Base-by-base conservation (phyloP, 2,888 invertebrate species). In the Hedychridium roseum region DNA sequence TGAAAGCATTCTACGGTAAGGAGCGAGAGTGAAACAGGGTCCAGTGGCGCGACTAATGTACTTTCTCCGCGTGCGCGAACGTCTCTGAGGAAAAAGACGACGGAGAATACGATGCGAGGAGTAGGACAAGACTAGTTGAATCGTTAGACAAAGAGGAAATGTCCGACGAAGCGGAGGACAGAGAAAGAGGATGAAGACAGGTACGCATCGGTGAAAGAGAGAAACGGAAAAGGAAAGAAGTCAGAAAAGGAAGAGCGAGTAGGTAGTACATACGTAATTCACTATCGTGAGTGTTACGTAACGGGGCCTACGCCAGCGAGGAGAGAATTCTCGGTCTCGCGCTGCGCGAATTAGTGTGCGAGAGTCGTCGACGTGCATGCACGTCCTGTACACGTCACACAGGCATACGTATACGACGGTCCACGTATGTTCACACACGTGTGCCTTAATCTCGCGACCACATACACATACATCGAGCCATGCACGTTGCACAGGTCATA, bases 1-100 rank as follows among this genome's bases (percentile, higher is more conserved):
- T 60, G 68, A 71, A 68, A 69, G 70, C 66, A 60, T 53, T 49
- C 52, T 47, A 38, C 38, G 43, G 37, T 36, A 16, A 50, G 38
- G 39, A 61, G 70, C 53, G 68, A 64, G 67, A 68, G 69, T 68
- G 61, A 66, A 65, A 38, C 54, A 54, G 47, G 63, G 64, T 63
- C 62, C 66, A 65, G 60, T 52, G 51, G 43, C 42, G 42, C 43
- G 46, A 47, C 44, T 54, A 38, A 44, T 36, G 46, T 61, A 71
- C 71, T 71, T 72, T 68, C 69, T 66, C 67, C 64, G 41, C 23
- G 49, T 34, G 31, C 16, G 36, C 23, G 45, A 43, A 40, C n/a
- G 12, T n/a, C 5, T 9, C 7, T 12, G 28, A n/a, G 9, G 20
- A 17, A 17, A 9, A 34, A 21, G 3, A 15, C n/a, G 9, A 14